Evolutionary conservation across 2,888 invertebrate genomes (phyloP), one percentile per base, ranked within the genome.

Genomic region (Zygothrica quintamaculata): DNA sequence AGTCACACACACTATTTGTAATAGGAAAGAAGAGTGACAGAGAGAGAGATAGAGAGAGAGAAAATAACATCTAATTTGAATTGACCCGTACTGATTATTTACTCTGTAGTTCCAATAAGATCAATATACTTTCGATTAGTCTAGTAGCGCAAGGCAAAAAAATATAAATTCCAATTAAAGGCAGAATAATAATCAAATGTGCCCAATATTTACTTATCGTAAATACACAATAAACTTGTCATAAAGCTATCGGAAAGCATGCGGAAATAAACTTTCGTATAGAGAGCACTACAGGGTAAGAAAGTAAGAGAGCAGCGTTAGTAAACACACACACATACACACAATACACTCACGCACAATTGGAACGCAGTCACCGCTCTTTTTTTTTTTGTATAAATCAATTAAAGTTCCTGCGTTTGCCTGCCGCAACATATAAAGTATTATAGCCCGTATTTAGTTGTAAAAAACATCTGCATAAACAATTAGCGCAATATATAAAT

Each of bases 341-440:
- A 31, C 36, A 34, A 55, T 6, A 22, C 15, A 39, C 40, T 56
- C 12, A 25, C 12, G 6, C 44, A 36, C 18, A 11, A 18, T 11
- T 39, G 0, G 12, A 25, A 12, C 5, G 9, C 37, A 29, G 18
- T 12, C 31, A 43, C 39, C 37, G 15, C 33, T 50, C 42, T 68
- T 42, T 48, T 65, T 76, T 67, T 46, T 68, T 42, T 48, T 65
- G 79, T 67, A 82, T 40, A 80, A 85, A 80, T 80, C 80, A 85
- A 80, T 80, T 65, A 51, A 52, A 58, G 46, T 50, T 43, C 33
- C 50, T 22, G 13, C 15, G n/a, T 16, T 52, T 62, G 59, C 56
- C 77, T 73, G 65, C 57, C 66, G 44, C 77, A 78, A 84, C 42
- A 61, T 37, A 1, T 12, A 55, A 64, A 12, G 4, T 9, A 47